Conservation (phyloP, 2,113 vertebrate species). For the Prionailurus viverrinus region DNA sequence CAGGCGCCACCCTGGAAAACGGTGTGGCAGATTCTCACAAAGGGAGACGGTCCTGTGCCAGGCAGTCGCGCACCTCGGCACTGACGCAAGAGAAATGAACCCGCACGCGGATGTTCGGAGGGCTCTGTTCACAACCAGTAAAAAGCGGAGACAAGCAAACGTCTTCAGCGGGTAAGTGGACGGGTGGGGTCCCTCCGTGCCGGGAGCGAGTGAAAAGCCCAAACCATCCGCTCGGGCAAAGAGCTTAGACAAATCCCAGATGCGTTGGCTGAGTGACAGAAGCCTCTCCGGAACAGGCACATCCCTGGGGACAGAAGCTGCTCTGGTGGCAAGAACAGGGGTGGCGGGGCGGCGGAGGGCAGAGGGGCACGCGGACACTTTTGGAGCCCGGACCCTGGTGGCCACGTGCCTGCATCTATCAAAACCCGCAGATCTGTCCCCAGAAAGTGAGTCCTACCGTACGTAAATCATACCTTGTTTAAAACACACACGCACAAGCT, state of each 20-base stretch:
- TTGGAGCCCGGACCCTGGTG: accelerated
- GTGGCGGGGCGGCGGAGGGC: accelerated
- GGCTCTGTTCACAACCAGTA: background rate
- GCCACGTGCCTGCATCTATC: background rate
- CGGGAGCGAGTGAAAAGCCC: background rate
- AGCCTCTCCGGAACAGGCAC: background rate
- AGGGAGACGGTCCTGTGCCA: background rate
- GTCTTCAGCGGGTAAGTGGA: background rate
- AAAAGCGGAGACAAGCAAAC: too few relatives aligned
- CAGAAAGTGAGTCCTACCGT: background rate
- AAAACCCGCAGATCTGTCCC: background rate
- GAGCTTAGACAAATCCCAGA: accelerated
- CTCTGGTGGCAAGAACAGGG: accelerated
- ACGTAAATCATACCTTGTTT: accelerated
- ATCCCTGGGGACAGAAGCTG: too few relatives aligned
- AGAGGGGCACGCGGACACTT: accelerated
- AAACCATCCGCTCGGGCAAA: background rate
- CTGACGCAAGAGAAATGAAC: background rate
- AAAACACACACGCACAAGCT: background rate
- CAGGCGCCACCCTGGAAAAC: too few relatives aligned
- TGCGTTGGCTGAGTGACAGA: accelerated
- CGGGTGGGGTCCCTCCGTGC: background rate
- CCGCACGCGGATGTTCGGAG: accelerated
- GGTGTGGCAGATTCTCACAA: background rate
- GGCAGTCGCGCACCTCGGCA: accelerated